Base-by-base conservation (phyloP, 2,888 invertebrate genomes). In the Drosophila formosana region DNA sequence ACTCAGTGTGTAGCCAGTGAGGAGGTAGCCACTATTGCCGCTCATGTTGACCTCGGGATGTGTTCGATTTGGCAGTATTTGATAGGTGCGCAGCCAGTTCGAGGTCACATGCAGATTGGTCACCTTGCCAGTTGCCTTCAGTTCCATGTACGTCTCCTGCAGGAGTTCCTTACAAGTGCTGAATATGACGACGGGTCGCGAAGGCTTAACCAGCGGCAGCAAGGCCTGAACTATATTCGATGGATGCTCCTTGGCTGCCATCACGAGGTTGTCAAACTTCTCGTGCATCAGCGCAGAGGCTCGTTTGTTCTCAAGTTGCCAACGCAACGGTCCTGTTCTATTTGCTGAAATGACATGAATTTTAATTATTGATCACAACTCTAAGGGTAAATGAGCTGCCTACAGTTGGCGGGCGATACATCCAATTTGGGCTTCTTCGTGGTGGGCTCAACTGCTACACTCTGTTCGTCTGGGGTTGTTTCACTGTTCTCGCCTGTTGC, bases 31-130 rank as follows among this genome's bases (percentile, higher is more conserved):
- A 89, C 98, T 97, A 66, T 95, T 95, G 49, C 95, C 96, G 90
- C 95, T 96, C 96, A 98, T 99, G 83, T 95, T 95, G 37, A 99
- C 97, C 90, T 97, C 96, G 1, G 99, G 99, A 94, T 99, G 99
- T 18, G 99, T 99, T 91, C 99, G 94, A 76, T 97, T 96, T 2
- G 96, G 95, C 72, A 98, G 93, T 67, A 98, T 95, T 94, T 99
- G 99, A 93, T 98, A 98, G 81, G 95, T 95, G 77, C 98, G 94
- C 92, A 97, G 93, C 95, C 98, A 99, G 88, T 96, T 97, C 79
- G 96, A 96, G 43, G 95, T 95, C 8, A 99, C 92, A 90, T 95
- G 95, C 43, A 99, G 92, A 87, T 95, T 96, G 8, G 97, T 94
- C 18, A 96, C 95, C 90, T 95, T 95, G 63, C 94, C 93, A 56